These are phyloP conservation scores for Heteromyza rotundicornis DNA, from an alignment of 2,888 invertebrate genomes.

Conservation along the genomic window DNA sequence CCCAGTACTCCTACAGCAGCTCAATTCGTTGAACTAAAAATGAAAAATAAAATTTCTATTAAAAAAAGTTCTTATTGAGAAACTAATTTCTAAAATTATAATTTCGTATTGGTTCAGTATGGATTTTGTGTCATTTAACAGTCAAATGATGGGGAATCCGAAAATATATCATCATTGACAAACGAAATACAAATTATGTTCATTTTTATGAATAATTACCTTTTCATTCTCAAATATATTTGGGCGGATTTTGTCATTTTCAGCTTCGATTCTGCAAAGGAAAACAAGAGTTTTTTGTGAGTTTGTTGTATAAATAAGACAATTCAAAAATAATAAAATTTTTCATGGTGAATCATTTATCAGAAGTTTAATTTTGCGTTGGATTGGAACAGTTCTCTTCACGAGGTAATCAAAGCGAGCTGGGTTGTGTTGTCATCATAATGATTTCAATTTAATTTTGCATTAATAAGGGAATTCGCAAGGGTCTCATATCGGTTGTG, in stretches of 20 bases:
- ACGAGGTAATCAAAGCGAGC: constrained; percentile 50
- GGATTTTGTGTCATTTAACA: constrained; percentile 40
- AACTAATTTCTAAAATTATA: not conserved
- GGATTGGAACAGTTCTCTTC: constrained; percentile 46
- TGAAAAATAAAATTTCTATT: not conserved
- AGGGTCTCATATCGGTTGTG: too few species aligned
- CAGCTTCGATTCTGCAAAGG: too few species aligned
- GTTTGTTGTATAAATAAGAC: too few species aligned
- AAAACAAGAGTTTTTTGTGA: too few species aligned
- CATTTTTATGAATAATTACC: too few species aligned
- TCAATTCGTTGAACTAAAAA: too few species aligned
- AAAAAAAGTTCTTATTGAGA: too few species aligned
- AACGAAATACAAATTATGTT: too few species aligned
- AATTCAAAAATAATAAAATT: not conserved
- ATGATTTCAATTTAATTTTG: too few species aligned
- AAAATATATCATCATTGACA: constrained; percentile 8
- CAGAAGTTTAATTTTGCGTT: constrained; percentile 32
- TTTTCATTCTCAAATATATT: not conserved
- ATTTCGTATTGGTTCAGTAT: constrained; percentile 24
- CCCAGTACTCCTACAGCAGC: too few species aligned
- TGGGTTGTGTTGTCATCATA: constrained; percentile 44
- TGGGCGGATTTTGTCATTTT: not conserved
- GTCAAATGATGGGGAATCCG: constrained; percentile 44
- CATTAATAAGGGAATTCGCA: too few species aligned
- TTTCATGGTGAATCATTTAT: constrained; percentile 24